Conservation (phyloP, 1,140 invertebrate species). For the Drosophila pectinifera region DNA sequence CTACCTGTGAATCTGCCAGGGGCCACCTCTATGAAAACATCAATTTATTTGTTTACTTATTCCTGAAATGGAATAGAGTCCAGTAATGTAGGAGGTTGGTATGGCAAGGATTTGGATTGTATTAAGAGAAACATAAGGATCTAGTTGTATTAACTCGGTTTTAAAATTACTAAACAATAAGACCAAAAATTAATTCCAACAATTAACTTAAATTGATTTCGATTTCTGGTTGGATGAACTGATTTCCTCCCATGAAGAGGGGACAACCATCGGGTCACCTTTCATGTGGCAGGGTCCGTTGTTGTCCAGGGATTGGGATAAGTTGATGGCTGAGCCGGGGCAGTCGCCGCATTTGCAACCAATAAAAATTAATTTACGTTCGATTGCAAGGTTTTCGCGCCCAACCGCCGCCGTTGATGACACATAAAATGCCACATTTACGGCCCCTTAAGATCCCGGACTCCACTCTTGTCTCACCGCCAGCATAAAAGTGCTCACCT, state of each 20-base stretch:
- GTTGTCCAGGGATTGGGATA: constrained; percentile 11
- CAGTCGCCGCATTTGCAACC: constrained; percentile 40
- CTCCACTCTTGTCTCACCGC: constrained; percentile 45
- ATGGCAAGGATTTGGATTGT: not conserved
- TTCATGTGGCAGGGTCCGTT: constrained; percentile 33
- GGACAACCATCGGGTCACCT: constrained; percentile 21
- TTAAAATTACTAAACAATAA: no score
- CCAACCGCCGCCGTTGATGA: constrained; percentile 50
- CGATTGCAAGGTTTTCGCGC: constrained; percentile 75
- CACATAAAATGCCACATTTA: constrained; percentile 80
- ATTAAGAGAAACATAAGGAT: no score
- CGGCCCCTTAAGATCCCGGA: constrained; percentile 64
- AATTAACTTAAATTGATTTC: constrained; percentile 13
- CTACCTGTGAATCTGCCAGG: constrained; percentile 17
- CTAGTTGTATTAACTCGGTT: no score
- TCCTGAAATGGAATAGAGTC: not conserved
- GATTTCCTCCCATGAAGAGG: constrained; percentile 11
- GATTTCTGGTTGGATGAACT: constrained; percentile 8
- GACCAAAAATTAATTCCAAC: constrained; percentile 5
- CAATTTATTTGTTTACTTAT: constrained; percentile 49
- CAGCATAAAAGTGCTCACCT: constrained; percentile 45
- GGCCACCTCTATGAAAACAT: constrained; percentile 22
- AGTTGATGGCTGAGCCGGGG: constrained; percentile 32
- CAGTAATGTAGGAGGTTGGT: no score
- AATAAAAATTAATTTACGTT: constrained; percentile 82